Evolutionary conservation across 53 echinoderm and acorn worm genomes (phyloP).

Genomic region (Luidia sarsii): DNA sequence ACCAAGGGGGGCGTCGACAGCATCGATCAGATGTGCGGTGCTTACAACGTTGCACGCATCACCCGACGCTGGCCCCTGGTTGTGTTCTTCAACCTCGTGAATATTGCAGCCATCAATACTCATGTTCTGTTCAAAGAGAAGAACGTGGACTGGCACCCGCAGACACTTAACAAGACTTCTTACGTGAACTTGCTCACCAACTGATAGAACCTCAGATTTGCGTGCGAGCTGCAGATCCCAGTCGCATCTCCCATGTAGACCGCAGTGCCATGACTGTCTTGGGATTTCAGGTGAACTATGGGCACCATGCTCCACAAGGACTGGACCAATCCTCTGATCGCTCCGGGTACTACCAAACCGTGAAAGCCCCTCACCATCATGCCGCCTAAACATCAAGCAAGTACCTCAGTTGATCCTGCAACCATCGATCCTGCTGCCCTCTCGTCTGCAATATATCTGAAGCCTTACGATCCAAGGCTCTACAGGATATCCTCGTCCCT

Average conservation of each 20-base stretch:
- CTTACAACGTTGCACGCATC: not conserved
- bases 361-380: too few species aligned
- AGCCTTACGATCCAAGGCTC: not conserved
- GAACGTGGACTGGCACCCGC: not conserved
- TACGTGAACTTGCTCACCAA: not conserved
- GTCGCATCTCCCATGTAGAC: too few species aligned
- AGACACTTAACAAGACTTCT: not conserved
- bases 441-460: not conserved
- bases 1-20: slow-evolving; percentile 39
- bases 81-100: slow-evolving; percentile 16
- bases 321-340: too few species aligned
- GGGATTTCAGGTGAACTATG: too few species aligned
- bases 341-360: too few species aligned
- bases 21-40: not conserved
- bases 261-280: too few species aligned
- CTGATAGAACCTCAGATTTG: not conserved
- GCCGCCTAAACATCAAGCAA: too few species aligned
- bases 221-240: not conserved
- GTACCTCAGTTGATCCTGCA: too few species aligned
- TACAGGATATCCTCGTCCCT: not conserved
- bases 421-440: too few species aligned
- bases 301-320: too few species aligned
- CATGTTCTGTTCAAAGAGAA: not conserved
- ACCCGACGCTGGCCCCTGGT: slow-evolving; percentile 34
- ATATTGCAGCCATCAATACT: slow-evolving; percentile 12